phyloP scores from a whole-genome alignment of 2,797 vertebrate genomes.

The Setipinna tenuifilis region DNA sequence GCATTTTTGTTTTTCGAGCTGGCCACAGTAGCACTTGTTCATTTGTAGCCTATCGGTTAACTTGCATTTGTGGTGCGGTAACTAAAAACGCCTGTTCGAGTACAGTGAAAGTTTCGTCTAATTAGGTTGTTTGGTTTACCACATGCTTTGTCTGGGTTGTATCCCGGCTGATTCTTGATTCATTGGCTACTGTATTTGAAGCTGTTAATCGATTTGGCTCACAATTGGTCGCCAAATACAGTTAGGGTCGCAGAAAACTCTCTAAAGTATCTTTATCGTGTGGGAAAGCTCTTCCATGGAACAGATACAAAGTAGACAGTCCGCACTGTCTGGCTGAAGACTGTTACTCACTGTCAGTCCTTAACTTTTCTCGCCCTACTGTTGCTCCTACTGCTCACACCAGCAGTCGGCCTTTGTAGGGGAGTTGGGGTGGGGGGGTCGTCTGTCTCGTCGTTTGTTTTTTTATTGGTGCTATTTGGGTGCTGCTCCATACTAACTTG shows the following conservation, averaged over 20 bases:
- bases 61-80: background rate
- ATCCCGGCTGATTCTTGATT: background rate
- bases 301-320: background rate
- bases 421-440: background rate
- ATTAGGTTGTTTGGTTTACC: background rate
- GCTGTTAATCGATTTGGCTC: background rate
- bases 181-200: constrained; percentile 19
- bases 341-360: constrained; percentile 27
- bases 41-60: background rate
- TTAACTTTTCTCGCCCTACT: constrained; percentile 27
- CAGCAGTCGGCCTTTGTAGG: constrained; percentile 14
- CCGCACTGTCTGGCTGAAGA: background rate
- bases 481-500: background rate
- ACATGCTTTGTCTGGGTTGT: constrained; percentile 12
- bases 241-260: background rate
- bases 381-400: constrained; percentile 25
- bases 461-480: background rate
- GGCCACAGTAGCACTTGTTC: constrained; percentile 24
- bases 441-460: constrained; percentile 15
- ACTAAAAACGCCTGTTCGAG: background rate
- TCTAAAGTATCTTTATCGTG: background rate
- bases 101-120: background rate
- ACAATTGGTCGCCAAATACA: background rate
- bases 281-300: background rate
- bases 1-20: constrained; percentile 53